phyloP scores from a whole-genome alignment of 92 coral and sea anemone genomes.

The Epizoanthus illoricatus region DNA sequence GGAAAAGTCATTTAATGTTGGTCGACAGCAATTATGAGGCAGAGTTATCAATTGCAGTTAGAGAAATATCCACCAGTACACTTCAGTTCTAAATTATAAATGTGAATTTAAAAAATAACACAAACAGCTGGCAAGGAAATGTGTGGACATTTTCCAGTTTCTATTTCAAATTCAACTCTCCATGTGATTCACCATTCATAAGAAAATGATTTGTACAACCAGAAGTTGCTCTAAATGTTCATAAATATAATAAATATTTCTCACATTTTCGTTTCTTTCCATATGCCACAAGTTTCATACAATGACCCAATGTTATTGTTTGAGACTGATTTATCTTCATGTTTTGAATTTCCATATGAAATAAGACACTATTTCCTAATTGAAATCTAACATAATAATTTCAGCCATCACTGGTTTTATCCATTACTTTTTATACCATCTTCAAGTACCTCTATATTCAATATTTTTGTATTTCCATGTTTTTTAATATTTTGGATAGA shows the following conservation, averaged over 20 bases:
- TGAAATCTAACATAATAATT: neutral
- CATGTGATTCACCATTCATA: too few relatives aligned
- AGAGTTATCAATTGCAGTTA: too few relatives aligned
- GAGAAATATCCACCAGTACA: conserved; percentile 4
- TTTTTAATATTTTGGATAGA: conserved; percentile 4
- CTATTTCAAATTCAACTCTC: too few relatives aligned
- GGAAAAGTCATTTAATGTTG: too few relatives aligned
- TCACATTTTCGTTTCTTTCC: neutral
- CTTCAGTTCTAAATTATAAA: conserved; percentile 14
- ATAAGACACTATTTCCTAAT: neutral
- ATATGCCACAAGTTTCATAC: neutral
- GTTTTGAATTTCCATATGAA: neutral
- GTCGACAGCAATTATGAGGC: too few relatives aligned
- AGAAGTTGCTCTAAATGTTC: neutral
- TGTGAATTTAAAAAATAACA: neutral
- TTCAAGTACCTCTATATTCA: neutral
- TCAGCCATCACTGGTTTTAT: neutral
- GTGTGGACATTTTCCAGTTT: too few relatives aligned
- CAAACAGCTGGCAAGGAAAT: neutral
- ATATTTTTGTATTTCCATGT: neutral
- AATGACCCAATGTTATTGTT: conserved; percentile 4
- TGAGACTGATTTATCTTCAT: conserved; percentile 6
- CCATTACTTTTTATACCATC: neutral
- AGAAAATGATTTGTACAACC: too few relatives aligned
- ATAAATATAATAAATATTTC: neutral